phyloP scores from a whole-genome alignment of 1,140 invertebrate genomes.

The Venturia canescens region DNA sequence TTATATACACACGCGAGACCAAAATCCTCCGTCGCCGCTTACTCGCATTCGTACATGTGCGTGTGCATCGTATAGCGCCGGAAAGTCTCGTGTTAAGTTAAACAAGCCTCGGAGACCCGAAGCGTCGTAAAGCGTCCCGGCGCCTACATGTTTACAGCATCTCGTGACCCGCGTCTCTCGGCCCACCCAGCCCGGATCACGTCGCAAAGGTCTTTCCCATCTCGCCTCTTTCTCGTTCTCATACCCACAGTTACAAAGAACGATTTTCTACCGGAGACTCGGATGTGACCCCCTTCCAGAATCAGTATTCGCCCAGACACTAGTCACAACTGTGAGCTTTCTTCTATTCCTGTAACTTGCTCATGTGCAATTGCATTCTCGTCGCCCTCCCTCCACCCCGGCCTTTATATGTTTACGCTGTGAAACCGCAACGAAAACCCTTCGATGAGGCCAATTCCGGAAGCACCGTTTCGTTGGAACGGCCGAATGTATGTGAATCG shows the following conservation, averaged over 20 bases:
- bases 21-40: slow-evolving; percentile 56
- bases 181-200: slow-evolving; percentile 65
- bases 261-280: not conserved
- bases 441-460: slow-evolving; percentile 15
- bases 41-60: slow-evolving; percentile 42
- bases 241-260: slow-evolving; percentile 36
- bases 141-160: slow-evolving; percentile 73
- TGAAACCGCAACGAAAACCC: slow-evolving; percentile 41
- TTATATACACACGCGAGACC: not conserved
- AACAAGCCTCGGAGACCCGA: slow-evolving; percentile 66
- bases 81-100: slow-evolving; percentile 71
- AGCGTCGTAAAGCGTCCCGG: slow-evolving; percentile 74
- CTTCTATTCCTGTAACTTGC: slow-evolving; percentile 33
- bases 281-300: not conserved
- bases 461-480: not conserved
- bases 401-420: slow-evolving; percentile 17
- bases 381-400: not conserved
- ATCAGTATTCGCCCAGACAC: not conserved
- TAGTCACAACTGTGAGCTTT: not conserved
- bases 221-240: slow-evolving; percentile 47
- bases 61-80: slow-evolving; percentile 61
- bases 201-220: slow-evolving; percentile 60
- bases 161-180: slow-evolving; percentile 59
- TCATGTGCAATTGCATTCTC: not conserved
- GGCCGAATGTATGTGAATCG: not conserved